Evolutionary conservation across 2,797 vertebrate genomes (phyloP).

Genomic region (Bucorvus abyssinicus): DNA sequence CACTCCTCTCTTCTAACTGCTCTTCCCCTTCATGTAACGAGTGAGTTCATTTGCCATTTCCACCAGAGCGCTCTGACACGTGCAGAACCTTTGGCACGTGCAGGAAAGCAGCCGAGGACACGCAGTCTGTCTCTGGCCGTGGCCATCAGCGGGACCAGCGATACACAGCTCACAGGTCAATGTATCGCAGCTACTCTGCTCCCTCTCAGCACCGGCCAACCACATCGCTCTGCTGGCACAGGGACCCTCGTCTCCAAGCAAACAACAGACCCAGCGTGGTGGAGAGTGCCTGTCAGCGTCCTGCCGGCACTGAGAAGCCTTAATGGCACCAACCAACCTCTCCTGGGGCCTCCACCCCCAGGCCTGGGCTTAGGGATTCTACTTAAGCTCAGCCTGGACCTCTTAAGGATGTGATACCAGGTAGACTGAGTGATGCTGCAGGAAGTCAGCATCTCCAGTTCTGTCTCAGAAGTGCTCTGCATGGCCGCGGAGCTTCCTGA

Average conservation of each 20-base stretch:
- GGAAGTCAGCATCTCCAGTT: rapidly evolving
- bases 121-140: neutral
- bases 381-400: neutral
- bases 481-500: neutral
- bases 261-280: neutral
- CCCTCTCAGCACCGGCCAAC: neutral
- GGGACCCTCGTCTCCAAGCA: neutral
- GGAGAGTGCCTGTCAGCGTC: neutral
- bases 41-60: neutral
- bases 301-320: neutral
- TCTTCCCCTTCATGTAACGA: neutral
- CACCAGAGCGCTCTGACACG: neutral
- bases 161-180: neutral
- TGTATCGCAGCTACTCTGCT: neutral
- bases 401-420: rapidly evolving
- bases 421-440: rapidly evolving
- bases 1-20: neutral
- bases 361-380: neutral
- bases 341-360: neutral
- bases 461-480: rapidly evolving
- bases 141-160: rapidly evolving
- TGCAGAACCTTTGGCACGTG: neutral
- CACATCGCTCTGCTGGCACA: neutral
- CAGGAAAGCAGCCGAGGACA: neutral
- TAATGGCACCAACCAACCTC: neutral